These are phyloP conservation scores for Toxotes lorentzi DNA, from an alignment of 2,797 vertebrate genomes.

Conservation along the genomic window DNA sequence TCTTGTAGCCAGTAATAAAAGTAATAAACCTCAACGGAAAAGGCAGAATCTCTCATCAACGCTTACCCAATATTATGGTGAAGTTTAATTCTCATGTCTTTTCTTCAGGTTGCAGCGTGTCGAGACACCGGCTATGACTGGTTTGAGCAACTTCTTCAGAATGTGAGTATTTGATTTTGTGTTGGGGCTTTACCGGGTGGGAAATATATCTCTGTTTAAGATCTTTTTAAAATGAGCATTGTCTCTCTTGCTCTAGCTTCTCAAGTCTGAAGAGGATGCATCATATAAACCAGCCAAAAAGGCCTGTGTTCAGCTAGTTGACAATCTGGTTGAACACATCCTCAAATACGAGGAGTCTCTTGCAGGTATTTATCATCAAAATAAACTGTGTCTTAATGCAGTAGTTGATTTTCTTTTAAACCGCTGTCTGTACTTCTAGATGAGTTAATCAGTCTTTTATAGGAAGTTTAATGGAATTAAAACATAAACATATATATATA, in stretches of 20 bases:
- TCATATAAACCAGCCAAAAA: conserved; percentile 98
- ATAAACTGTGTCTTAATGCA: not conserved
- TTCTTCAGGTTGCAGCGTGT: conserved; percentile 92
- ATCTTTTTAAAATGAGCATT: not conserved
- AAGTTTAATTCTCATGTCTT: conserved; percentile 21
- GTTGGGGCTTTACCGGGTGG: not conserved
- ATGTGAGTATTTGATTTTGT: conserved; percentile 85
- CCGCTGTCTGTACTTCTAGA: not conserved
- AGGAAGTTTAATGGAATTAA: not conserved
- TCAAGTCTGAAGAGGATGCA: conserved; percentile 97
- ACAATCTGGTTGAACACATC: conserved; percentile 98
- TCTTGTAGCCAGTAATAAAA: not conserved
- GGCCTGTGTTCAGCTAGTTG: conserved; percentile 97
- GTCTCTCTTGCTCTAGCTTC: conserved; percentile 80
- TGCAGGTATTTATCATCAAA: conserved; percentile 85
- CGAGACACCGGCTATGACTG: conserved; percentile 98
- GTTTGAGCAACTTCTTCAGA: conserved; percentile 99
- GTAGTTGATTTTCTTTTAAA: not conserved
- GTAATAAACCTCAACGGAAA: not conserved
- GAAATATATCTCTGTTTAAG: not conserved
- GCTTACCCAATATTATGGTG: not conserved
- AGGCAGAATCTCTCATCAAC: not conserved
- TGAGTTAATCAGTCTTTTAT: not conserved
- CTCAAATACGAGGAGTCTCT: conserved; percentile 98
- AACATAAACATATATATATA: not conserved